Base-by-base conservation (phyloP, 2,113 vertebrate species). In the Pseudopodoces humilis region DNA sequence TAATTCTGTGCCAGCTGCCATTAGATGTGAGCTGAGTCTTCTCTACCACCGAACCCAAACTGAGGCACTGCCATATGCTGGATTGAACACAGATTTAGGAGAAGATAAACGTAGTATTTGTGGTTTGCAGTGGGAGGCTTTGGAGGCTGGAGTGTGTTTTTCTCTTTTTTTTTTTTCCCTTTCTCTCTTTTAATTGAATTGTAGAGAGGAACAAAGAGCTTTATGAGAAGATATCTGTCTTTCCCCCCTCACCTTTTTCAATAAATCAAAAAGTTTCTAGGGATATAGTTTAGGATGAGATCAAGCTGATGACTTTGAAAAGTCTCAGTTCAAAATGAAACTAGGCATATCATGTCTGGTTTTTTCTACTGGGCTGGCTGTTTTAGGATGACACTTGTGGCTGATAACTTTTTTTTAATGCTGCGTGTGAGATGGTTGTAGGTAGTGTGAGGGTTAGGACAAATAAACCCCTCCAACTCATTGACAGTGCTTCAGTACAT, bases 111-210 rank as follows among this genome's bases (percentile, higher is more conserved):
- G 9, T 4, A 21, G 30, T 21, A 8, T 67, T 75, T 4, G 6
- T 60, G 41, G 13, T 67, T 90, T 86, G 41, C 0, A 7, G 47
- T 58, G 20, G 47, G 47, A 76, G 39, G 25, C 46, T 53, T 50
- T 75, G 47, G 12, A 28, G 8, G 20, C 23, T 44, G 5, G 8
- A 14, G 27, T 7, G 31, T 67, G 8, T 5, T 13, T 24, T 15
- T 44, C 1, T 12, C 4, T 8, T 19, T 12, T 15, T 28, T 13
- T 17, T 21, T 4, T 8, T 4, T 3, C 4, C 17, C 16, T 4
- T 8, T 4, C 3, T 2, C 17, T 33, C 39, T 22, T 33, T 27
- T 10, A 60, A n/a, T 55, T 43, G 6, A 27, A 25, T 79, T 71
- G 85, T 33, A 71, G 41, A 31, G 43, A 44, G 19, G 4, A 92